Conservation (phyloP, 2,113 vertebrate genomes). For the Rhea americana region DNA sequence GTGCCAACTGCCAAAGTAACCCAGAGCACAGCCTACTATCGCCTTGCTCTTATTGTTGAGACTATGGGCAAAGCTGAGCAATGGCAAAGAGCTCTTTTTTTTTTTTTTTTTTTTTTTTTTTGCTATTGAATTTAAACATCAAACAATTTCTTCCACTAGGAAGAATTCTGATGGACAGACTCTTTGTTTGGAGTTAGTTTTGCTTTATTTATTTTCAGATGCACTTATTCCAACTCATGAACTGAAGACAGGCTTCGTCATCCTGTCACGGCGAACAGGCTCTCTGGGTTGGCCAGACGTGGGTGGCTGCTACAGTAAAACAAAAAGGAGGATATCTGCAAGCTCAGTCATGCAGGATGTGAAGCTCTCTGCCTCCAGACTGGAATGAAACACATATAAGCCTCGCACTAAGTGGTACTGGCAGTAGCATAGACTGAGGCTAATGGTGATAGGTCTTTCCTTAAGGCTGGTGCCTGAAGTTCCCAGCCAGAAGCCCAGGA, state of each 20-base stretch:
- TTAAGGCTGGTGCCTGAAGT: neutral
- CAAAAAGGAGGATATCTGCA: neutral
- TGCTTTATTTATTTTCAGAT: neutral
- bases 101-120: neutral
- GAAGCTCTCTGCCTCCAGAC: neutral
- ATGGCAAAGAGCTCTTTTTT: neutral
- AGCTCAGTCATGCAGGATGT: neutral
- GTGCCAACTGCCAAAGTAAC: neutral
- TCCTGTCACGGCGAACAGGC: neutral
- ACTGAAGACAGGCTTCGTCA: rapidly evolving
- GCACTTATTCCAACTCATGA: neutral
- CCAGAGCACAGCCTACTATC: rapidly evolving
- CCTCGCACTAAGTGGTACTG: neutral
- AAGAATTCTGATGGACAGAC: neutral
- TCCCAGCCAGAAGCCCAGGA: neutral
- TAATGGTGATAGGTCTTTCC: neutral
- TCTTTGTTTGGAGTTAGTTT: neutral
- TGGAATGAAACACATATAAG: neutral
- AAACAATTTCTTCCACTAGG: neutral
- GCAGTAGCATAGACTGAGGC: neutral
- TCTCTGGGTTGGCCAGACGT: neutral
- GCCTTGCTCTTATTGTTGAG: neutral
- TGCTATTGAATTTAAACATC: neutral
- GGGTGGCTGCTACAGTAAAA: neutral
- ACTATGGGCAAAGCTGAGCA: neutral